Conservation (phyloP, 2,113 vertebrate species). For the Isurus oxyrinchus region DNA sequence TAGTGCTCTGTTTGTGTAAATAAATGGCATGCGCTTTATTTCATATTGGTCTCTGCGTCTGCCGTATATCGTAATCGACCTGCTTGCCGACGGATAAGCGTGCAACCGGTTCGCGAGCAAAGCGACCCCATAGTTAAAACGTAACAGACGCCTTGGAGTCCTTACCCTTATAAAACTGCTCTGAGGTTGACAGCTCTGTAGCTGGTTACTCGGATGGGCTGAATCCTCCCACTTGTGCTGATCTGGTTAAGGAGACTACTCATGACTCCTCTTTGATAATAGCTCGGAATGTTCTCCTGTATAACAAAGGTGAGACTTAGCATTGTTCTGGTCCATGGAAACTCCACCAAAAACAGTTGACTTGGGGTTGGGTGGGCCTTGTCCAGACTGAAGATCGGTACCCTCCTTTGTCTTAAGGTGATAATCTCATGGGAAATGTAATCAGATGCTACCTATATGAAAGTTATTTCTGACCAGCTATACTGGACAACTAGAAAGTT, state of each 20-base stretch:
- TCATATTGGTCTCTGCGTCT: no score
- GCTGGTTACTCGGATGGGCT: not conserved
- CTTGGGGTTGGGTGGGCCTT: not conserved
- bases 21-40: no score
- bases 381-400: not conserved
- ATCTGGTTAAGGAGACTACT: not conserved
- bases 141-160: not conserved
- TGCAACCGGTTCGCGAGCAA: no score
- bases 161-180: not conserved
- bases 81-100: no score
- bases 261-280: not conserved
- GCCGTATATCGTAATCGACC: no score
- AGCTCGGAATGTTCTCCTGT: not conserved
- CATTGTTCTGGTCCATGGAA: not conserved
- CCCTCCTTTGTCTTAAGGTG: not conserved
- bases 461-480: not conserved
- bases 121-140: no score
- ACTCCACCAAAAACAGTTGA: not conserved
- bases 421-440: not conserved
- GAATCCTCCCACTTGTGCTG: not conserved
- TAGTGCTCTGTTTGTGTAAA: no score
- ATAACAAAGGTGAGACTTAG: not conserved
- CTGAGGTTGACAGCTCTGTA: not conserved
- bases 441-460: not conserved
- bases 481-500: not conserved